Base-by-base conservation (phyloP, 2,113 vertebrate genomes). In the Archilochus colubris region DNA sequence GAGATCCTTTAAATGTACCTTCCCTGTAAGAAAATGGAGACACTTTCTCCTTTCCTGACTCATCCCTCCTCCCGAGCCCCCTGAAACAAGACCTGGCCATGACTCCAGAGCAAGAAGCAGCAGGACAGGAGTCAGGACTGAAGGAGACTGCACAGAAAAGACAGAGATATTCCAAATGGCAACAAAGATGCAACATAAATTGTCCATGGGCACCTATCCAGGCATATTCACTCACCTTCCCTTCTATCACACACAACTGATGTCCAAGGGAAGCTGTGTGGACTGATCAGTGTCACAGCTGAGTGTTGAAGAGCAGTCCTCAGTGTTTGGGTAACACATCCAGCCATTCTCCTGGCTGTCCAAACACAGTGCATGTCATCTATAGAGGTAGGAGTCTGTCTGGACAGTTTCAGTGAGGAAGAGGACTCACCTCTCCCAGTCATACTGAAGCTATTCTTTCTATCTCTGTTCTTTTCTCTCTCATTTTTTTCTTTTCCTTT, bases 371-470 rank as follows among this genome's bases (percentile, higher is more conserved):
- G 0, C 9, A 9, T 82, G 59, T 57, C 2, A 5, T 38, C 25
- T 43, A n/a, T 73, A 67, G n/a, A 57, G 43, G 77, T 66, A 38
- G 85, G 24, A 38, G 53, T 80, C 76, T 82, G 43, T 31, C 82
- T 86, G 67, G 46, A 70, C 31, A 86, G 66, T 81, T 70, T 94
- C 57, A 75, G 24, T 0, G 0, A 55, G 81, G 36, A 94, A n/a
- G 48, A 82, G 53, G 46, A 48, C 25, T 46, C 33, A 20, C 63
- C 36, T 88, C 82, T 77, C 75, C 50, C 33, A 69, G 21, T 14
- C 2, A 0, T 25, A 46, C 12, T 14, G 14, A 61, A 64, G 43
- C 0, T 0, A 89, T 91, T 68, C 10, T 24, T 77, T 82, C 63
- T 63, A 55, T 48, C 50, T 89, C 38, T 61, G 14, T 48, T 82